Base-by-base conservation (phyloP, 2,888 invertebrate genomes). In the Caenorhabditis panamensis region DNA sequence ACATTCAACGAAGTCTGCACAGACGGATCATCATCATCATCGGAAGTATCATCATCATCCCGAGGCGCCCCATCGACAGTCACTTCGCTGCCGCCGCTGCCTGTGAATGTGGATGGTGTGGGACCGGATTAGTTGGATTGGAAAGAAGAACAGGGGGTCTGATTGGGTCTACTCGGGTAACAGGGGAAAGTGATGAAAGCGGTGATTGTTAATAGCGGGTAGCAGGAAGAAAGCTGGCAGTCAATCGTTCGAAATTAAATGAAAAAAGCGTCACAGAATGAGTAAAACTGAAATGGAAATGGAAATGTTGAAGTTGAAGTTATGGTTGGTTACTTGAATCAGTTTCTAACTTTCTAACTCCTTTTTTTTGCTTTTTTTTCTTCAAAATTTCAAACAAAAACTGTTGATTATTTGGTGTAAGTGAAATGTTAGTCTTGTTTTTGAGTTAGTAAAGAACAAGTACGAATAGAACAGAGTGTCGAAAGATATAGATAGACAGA, bases 21-120 rank as follows among this genome's bases (percentile, higher is more conserved):
- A n/a, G 84, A 81, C 0, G 85, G 86, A 62, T 85, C 87, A 62
- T 86, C 86, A 47, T 86, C 86, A 49, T 84, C 84, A 13, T 82
- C 83, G 9, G 81, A 76, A 6, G 82, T 80, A 49, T 84, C 84
- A 68, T 78, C 76, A 58, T 86, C 86, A 22, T 73, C 78, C 16
- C 41, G 59, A 28, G 63, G 47, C 44, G 61, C 59, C 0, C 47
- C 44, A 5, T 41, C 71, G 44, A 20, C 63, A 1, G 71, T 71
- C 24, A 47, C 62, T 13, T 61, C 71, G 24, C 54, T 54, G 26
- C 67, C 67, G 26, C 75, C 73, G 73, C 73, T 73, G 64, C 73
- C 73, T 73, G 73, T 66, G 59, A 26, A 26, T 53, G 36, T 56
- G 31, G n/a, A 24, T 31, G 56, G 16, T 47, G 47, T 47, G 13